Evolutionary conservation across 1,140 invertebrate species (phyloP).

Genomic region (Pogonomyrmex barbatus): DNA sequence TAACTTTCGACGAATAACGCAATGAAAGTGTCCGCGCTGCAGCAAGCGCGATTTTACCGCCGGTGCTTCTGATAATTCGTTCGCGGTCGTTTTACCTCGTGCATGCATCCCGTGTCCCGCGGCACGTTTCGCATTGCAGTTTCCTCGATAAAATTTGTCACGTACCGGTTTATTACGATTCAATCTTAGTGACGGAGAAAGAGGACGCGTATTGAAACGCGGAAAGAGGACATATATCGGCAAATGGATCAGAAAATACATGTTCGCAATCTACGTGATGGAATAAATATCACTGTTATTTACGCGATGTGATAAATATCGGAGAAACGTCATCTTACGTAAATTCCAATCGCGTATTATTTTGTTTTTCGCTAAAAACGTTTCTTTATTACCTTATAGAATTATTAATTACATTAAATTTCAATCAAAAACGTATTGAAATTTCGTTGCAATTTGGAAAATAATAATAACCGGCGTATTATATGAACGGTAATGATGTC

Average conservation of each 20-base stretch:
- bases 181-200: constrained; percentile 15
- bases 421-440: not conserved
- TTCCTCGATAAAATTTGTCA: constrained; percentile 34
- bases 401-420: constrained; percentile 2
- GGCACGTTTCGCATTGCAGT: constrained; percentile 27
- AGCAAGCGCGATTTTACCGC: constrained; percentile 28
- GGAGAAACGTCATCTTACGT: constrained; percentile 28
- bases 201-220: not conserved
- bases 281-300: constrained; percentile 30
- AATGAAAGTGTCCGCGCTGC: constrained; percentile 13
- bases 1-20: constrained; percentile 20
- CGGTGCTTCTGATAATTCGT: constrained; percentile 25
- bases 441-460: constrained; percentile 25
- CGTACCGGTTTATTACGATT: constrained; percentile 43
- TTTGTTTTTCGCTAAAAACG: not conserved
- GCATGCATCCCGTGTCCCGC: not conserved
- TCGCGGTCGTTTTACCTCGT: constrained; percentile 14
- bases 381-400: constrained; percentile 10
- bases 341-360: not conserved
- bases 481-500: not conserved
- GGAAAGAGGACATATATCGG: constrained; percentile 30
- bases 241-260: constrained; percentile 32
- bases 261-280: constrained; percentile 39
- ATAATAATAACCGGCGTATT: not conserved
- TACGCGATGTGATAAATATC: constrained; percentile 8